A percentile compares a stretch with the other conserved stretches of the same genome.
These are phyloP conservation scores for Strigamia transsilvanica DNA, from an alignment of 2,888 invertebrate genomes.

Conservation along the genomic window DNA sequence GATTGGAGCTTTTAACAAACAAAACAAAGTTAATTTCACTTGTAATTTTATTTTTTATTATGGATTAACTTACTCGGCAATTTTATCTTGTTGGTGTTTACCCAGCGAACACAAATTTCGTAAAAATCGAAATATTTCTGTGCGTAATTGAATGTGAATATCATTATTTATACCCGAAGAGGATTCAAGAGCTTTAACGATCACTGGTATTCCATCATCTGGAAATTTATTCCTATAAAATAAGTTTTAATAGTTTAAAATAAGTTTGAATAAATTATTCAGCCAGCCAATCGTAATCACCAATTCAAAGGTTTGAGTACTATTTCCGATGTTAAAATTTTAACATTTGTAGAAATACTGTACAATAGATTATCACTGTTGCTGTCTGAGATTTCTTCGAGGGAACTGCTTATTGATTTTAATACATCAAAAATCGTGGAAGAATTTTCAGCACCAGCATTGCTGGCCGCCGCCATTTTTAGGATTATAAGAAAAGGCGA, in stretches of 20 bases:
- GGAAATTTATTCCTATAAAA: not conserved
- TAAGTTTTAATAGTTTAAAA: not conserved
- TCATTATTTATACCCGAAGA: not conserved
- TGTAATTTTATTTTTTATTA: not conserved
- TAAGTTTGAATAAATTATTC: not conserved
- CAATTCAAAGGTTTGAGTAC: not conserved
- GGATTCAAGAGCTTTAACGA: not conserved
- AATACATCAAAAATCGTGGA: not conserved
- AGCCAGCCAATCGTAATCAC: not conserved
- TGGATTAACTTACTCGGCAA: conserved; percentile 24
- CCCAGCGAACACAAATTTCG: conserved; percentile 31
- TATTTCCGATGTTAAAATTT: not conserved
- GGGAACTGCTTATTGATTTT: not conserved
- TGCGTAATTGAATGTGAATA: not conserved
- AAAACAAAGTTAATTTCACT: not conserved
- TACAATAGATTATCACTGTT: not conserved
- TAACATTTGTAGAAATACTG: not conserved
- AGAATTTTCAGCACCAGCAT: not conserved
- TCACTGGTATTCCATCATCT: not conserved
- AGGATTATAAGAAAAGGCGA: conserved; percentile 15
- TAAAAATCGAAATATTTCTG: conserved; percentile 26
- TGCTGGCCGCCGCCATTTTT: conserved; percentile 15
- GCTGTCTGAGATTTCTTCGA: not conserved
- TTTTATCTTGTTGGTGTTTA: conserved; percentile 7
- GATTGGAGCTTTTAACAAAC: not conserved